phyloP scores from a whole-genome alignment of 2,797 vertebrate species.

The Fistularia tabacaria region DNA sequence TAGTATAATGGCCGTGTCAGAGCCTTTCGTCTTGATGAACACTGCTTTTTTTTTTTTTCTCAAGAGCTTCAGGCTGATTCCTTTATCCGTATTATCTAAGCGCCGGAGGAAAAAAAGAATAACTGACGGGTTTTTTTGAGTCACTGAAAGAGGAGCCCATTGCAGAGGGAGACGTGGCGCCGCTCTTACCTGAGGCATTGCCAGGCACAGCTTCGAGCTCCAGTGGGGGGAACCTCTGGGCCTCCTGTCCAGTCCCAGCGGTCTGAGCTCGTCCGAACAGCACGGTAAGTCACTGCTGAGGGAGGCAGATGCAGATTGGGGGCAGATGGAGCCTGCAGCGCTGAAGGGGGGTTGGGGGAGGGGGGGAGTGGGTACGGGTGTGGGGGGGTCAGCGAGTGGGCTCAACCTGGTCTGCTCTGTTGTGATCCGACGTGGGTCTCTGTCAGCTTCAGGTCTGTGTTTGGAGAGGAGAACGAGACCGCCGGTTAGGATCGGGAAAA shows the following conservation, averaged over 20 bases:
- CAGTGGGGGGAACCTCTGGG: conserved; percentile 83
- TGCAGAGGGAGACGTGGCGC: neutral
- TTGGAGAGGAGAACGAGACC: conserved; percentile 17
- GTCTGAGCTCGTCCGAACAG: conserved; percentile 55
- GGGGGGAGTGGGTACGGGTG: conserved; percentile 3
- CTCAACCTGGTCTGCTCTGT: conserved; percentile 33
- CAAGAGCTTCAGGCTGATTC: too few relatives aligned
- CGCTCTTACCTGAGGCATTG: conserved; percentile 95
- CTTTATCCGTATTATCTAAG: too few relatives aligned
- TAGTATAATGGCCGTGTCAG: too few relatives aligned
- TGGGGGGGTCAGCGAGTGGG: conserved; percentile 14
- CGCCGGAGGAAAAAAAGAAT: too few relatives aligned
- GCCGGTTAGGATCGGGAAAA: conserved; percentile 5
- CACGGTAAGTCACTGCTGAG: conserved; percentile 21
- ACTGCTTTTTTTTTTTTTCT: too few relatives aligned
- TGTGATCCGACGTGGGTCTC: conserved; percentile 39
- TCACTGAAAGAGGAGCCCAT: too few relatives aligned
- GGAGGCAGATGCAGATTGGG: conserved; percentile 13
- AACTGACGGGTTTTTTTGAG: too few relatives aligned
- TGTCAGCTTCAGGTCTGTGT: conserved; percentile 51
- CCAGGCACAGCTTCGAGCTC: conserved; percentile 85
- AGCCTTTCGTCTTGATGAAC: too few relatives aligned
- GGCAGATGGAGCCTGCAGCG: conserved; percentile 34
- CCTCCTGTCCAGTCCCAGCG: conserved; percentile 79
- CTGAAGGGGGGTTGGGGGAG: conserved; percentile 20